Evolutionary conservation across 2,888 invertebrate genomes (phyloP).

Genomic region (Eustalomyia histrio): DNA sequence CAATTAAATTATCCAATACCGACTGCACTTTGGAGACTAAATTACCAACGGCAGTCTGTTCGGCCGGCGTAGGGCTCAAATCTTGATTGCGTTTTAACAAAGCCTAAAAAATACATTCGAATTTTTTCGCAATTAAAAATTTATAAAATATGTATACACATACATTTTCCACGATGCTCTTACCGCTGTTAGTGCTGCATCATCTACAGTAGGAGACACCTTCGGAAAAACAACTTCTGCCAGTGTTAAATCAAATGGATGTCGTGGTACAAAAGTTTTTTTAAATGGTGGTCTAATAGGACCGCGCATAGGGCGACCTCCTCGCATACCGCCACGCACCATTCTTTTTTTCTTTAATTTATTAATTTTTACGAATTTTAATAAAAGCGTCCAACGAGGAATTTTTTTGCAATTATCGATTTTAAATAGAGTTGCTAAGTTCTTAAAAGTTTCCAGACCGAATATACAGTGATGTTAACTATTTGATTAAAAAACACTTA

Average conservation of each 20-base stretch:
- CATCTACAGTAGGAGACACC: constrained; percentile 90
- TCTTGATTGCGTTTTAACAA: constrained; percentile 95
- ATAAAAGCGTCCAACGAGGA: constrained; percentile 29
- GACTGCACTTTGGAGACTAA: constrained; percentile 97
- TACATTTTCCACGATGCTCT: constrained; percentile 21
- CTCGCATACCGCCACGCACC: constrained; percentile 87
- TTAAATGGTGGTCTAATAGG: constrained; percentile 85
- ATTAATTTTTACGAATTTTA: constrained; percentile 53
- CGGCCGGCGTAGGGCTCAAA: constrained; percentile 92
- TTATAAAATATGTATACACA: too few relatives aligned
- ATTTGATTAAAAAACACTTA: too few relatives aligned
- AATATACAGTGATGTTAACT: too few relatives aligned
- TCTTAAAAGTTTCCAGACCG: too few relatives aligned
- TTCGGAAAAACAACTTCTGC: constrained; percentile 94
- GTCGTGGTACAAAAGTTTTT: constrained; percentile 85
- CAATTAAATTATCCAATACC: constrained; percentile 95
- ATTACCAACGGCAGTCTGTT: constrained; percentile 95
- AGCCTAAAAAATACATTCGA: constrained; percentile 82
- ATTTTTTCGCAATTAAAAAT: neutral
- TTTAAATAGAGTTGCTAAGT: constrained; percentile 16
- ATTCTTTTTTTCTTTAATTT: constrained; percentile 79
- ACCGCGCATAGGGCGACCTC: constrained; percentile 83
- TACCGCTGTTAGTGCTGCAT: constrained; percentile 90
- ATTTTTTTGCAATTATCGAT: constrained; percentile 48
- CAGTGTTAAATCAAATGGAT: constrained; percentile 92